These are phyloP conservation scores for Sphyrna mokarran DNA, from an alignment of 2,113 vertebrate species.

Conservation along the genomic window DNA sequence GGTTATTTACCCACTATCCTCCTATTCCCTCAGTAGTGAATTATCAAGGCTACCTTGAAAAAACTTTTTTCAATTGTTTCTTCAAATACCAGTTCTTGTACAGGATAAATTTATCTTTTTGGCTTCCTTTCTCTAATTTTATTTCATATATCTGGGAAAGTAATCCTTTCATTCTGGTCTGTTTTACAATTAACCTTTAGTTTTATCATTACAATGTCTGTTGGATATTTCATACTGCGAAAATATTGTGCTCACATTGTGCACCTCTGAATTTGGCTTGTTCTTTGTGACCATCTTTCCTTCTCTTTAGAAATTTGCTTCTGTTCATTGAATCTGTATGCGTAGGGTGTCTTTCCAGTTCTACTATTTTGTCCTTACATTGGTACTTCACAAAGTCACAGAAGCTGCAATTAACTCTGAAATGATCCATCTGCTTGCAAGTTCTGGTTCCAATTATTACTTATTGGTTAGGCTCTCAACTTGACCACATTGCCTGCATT, in stretches of 20 bases:
- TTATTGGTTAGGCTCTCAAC: no score
- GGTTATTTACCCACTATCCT: background rate
- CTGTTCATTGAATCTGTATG: background rate
- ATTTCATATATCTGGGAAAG: background rate
- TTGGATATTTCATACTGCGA: background rate
- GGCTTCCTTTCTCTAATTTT: background rate
- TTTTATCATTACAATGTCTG: background rate
- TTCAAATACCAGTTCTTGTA: background rate
- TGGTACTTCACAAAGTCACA: background rate
- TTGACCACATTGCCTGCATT: no score
- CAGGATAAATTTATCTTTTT: background rate
- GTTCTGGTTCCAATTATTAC: no score
- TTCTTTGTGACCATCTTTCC: background rate
- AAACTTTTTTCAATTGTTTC: background rate
- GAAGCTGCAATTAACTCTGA: no score
- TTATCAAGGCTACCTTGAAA: background rate
- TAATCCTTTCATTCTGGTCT: background rate
- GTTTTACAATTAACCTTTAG: background rate
- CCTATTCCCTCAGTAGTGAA: background rate
- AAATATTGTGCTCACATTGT: background rate
- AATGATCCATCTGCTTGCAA: no score
- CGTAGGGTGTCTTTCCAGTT: background rate
- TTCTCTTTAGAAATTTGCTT: background rate
- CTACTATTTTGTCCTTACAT: background rate
- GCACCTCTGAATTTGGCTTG: background rate